Conservation (phyloP, 2,888 invertebrate species). For the Caenorhabditis angaria region DNA sequence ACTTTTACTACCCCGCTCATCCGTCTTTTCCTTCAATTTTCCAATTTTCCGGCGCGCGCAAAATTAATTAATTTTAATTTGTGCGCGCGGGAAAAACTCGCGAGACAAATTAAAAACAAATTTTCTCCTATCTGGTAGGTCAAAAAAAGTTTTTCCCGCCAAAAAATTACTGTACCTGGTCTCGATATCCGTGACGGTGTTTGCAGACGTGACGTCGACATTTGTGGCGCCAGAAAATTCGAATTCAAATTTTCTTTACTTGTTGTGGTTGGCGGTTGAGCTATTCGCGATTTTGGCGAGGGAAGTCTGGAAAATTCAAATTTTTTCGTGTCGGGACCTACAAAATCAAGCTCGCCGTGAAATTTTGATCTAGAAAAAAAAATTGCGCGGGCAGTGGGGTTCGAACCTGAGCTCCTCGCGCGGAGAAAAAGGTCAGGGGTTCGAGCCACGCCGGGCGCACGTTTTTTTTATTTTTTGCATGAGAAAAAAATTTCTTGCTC, state of each 20-base stretch:
- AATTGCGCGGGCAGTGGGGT: no score
- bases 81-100: background rate
- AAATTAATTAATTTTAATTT: background rate
- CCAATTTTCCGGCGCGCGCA: background rate
- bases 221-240: background rate
- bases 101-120: background rate
- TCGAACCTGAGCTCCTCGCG: no score
- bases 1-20: background rate
- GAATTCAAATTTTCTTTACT: conserved; percentile 4
- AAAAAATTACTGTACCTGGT: conserved; percentile 1
- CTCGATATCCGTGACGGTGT: background rate
- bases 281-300: conserved; percentile 2
- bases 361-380: no score
- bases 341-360: no score
- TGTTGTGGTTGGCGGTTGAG: background rate
- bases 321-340: no score
- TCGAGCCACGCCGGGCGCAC: no score
- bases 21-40: background rate
- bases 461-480: no score
- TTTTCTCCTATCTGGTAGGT: background rate
- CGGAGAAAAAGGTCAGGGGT: no score
- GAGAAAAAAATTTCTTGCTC: no score
- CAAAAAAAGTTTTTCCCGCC: background rate
- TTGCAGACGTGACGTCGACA: conserved; percentile 1
- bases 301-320: background rate